Conservation (phyloP, 1,140 invertebrate species). For the Colletes latitarsis region DNA sequence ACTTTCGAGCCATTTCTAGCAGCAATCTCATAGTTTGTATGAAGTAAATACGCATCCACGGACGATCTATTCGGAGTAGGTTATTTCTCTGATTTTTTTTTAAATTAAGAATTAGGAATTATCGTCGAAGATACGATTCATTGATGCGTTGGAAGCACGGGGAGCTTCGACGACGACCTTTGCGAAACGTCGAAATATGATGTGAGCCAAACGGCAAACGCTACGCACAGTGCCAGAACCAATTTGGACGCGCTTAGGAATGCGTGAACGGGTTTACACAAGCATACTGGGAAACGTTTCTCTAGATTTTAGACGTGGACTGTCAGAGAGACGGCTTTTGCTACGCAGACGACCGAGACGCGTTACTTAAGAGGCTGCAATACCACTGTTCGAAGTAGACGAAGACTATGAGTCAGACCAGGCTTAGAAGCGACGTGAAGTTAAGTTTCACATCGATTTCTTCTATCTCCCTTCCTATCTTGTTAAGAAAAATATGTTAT, state of each 20-base stretch:
- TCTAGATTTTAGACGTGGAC: neutral
- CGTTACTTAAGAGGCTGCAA: slow-evolving; percentile 5
- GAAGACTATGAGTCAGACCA: slow-evolving; percentile 32
- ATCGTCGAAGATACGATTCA: neutral
- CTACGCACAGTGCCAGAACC: slow-evolving; percentile 71
- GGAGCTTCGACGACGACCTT: slow-evolving; percentile 39
- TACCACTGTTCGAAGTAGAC: neutral
- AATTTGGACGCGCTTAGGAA: slow-evolving; percentile 75
- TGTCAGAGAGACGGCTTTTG: slow-evolving; percentile 16
- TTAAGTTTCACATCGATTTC: too few species aligned
- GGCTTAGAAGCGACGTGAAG: neutral
- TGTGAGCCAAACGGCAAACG: slow-evolving; percentile 59
- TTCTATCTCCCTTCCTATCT: too few species aligned
- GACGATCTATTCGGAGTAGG: too few species aligned
- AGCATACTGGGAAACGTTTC: slow-evolving; percentile 49
- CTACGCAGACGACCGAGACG: slow-evolving; percentile 10
- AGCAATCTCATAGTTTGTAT: too few species aligned
- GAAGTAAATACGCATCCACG: too few species aligned
- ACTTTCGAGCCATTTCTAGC: too few species aligned
- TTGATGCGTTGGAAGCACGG: slow-evolving; percentile 23
- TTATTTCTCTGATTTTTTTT: too few species aligned
- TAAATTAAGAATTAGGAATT: too few species aligned
- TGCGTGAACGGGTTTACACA: slow-evolving; percentile 51
- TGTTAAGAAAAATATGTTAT: too few species aligned
- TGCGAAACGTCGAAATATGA: slow-evolving; percentile 66